Evolutionary conservation across 2,113 vertebrate species (phyloP).

Genomic region (Pungitius pungitius): DNA sequence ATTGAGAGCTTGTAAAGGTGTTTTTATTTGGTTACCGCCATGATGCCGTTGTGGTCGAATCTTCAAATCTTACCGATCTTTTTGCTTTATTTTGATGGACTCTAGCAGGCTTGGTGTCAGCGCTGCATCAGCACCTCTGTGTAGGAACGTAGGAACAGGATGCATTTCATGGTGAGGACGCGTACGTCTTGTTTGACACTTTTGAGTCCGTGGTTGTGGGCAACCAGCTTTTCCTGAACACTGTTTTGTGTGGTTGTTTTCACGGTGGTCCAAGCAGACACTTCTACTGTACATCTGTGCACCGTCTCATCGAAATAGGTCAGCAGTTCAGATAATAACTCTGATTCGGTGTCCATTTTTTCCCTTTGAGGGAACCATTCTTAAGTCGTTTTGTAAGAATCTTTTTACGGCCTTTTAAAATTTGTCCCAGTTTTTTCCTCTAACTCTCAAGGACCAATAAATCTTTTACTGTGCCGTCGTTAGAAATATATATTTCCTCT

Average conservation of each 20-base stretch:
- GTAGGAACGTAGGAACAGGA: not conserved
- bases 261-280: too few relatives aligned
- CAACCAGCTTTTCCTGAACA: too few relatives aligned
- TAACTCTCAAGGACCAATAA: not conserved
- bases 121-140: not conserved
- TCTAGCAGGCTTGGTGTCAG: not conserved
- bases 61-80: too few relatives aligned
- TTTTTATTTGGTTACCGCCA: too few relatives aligned
- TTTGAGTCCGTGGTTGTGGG: not conserved
- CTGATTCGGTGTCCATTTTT: too few relatives aligned
- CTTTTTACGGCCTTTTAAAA: not conserved
- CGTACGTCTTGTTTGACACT: not conserved
- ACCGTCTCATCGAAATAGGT: not conserved
- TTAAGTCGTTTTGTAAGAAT: not conserved
- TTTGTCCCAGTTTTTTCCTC: not conserved
- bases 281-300: too few relatives aligned
- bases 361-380: too few relatives aligned
- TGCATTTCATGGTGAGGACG: not conserved
- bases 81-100: not conserved
- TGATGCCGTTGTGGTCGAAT: too few relatives aligned
- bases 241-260: too few relatives aligned
- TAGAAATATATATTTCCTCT: not conserved
- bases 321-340: too few relatives aligned
- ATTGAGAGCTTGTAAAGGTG: too few relatives aligned
- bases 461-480: not conserved